Evolutionary conservation across 2,797 vertebrate genomes (phyloP), one percentile per base, ranked within the genome.

Genomic region (Danio choprae): DNA sequence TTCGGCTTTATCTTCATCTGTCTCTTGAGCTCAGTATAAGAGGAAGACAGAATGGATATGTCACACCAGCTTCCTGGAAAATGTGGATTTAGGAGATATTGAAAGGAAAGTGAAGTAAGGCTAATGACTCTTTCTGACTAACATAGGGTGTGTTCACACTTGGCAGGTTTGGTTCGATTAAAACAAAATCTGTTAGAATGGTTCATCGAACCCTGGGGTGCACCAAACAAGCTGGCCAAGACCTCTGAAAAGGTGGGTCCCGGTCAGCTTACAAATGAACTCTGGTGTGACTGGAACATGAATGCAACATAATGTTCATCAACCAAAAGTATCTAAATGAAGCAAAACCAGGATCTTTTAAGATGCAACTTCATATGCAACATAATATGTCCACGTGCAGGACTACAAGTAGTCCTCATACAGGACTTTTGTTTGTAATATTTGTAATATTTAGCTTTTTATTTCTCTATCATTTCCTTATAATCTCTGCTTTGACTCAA

Each of bases 1-100:
- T 78, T 63, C 55, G 71, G 60, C 65, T 68, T 18, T 9, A 16
- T 71, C 56, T 62, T 40, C 29, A 0, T 69, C 40, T 78, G 67
- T 79, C 68, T 72, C 50, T 40, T 79, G 15, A 72, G 68, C 62
- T 79, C 46, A 51, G n/a, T 71, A 60, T 70, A 48, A 73, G 41
- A 44, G 20, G 53, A 43, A 59, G 55, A 44, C 22, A 69, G 9
- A 60, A 40, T 60, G 6, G 44, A 70, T 58, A 78, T 60, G 48
- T 20, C 55, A 60, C 44, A 60, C 59, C 11, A 69, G 55, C n/a
- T 55, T 76, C 8, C 5, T 48, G 29, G 18, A 56, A 75, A 64
- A 36, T 46, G 71, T 59, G 13, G 53, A 46, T 29, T 59, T 56
- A 36, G 10, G 15, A 67, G 10, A 56, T 58, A 36, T 53, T 64